phyloP scores from a whole-genome alignment of 1,140 invertebrate genomes.

The Anastrepha ludens region DNA sequence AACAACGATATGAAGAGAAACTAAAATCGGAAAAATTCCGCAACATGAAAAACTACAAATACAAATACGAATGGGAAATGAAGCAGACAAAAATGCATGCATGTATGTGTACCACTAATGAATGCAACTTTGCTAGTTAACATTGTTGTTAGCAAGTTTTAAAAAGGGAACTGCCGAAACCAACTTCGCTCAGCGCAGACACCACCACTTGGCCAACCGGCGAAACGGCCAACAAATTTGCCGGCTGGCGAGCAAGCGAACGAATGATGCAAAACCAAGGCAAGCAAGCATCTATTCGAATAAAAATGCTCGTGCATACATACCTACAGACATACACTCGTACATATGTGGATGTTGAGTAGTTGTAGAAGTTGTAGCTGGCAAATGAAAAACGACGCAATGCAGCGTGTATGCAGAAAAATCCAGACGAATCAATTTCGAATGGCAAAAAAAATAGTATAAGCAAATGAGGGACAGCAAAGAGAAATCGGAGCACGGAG shows the following conservation, averaged over 20 bases:
- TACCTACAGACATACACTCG: not conserved
- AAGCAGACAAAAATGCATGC: not conserved
- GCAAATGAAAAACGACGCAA: not conserved
- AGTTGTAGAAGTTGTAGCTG: not conserved
- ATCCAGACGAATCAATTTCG: not conserved
- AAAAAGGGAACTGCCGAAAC: slow-evolving; percentile 3
- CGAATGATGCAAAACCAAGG: not conserved
- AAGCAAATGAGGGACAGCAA: not conserved
- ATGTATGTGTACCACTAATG: slow-evolving; percentile 40
- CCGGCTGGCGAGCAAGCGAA: slow-evolving; percentile 13
- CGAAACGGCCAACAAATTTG: not conserved
- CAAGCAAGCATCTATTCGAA: not conserved
- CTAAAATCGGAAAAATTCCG: slow-evolving; percentile 24
- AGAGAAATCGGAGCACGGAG: not conserved
- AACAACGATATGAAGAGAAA: not conserved
- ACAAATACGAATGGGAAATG: slow-evolving; percentile 6
- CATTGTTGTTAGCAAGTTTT: slow-evolving; percentile 20
- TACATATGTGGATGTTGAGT: not conserved
- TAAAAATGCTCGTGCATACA: not conserved
- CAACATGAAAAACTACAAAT: slow-evolving; percentile 25
- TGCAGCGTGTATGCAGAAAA: not conserved
- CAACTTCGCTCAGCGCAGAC: slow-evolving; percentile 9
- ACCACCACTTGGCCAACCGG: not conserved
- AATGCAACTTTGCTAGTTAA: slow-evolving; percentile 41
- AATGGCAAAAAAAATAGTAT: slow-evolving; percentile 26